phyloP scores from a whole-genome alignment of 2,888 invertebrate species.

The Andrena bicolor region DNA sequence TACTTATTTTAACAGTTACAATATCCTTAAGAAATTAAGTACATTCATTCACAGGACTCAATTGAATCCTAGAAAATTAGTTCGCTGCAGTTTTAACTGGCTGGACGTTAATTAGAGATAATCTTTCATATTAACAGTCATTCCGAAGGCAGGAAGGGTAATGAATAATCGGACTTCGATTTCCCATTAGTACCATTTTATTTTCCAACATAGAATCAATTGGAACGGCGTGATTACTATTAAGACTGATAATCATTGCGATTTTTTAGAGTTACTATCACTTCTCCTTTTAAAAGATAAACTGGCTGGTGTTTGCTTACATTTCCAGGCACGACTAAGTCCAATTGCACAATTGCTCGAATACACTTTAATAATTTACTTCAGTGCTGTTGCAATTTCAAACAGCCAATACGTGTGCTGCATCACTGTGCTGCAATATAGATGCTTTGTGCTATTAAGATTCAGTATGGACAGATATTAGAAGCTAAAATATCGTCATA shows the following conservation, averaged over 20 bases:
- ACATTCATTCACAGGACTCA: too few species aligned
- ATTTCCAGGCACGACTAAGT: neutral
- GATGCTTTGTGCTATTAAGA: neutral
- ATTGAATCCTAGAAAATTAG: too few species aligned
- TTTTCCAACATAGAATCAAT: too few species aligned
- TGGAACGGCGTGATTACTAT: neutral
- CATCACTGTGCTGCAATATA: neutral
- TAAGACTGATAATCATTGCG: neutral
- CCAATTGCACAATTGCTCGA: conserved; percentile 3
- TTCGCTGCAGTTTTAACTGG: too few species aligned
- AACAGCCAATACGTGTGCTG: neutral
- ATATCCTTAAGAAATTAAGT: too few species aligned
- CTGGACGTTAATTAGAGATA: too few species aligned
- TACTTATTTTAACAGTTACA: neutral
- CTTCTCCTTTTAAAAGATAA: neutral
- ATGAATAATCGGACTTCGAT: too few species aligned
- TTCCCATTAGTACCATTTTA: too few species aligned
- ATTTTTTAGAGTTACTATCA: neutral
- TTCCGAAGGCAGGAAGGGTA: too few species aligned
- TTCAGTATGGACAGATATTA: neutral
- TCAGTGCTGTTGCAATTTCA: neutral
- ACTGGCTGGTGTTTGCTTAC: neutral
- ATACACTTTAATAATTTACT: conserved; percentile 4
- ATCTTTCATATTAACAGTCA: too few species aligned
- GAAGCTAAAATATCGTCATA: neutral